Evolutionary conservation across 2,888 invertebrate species (phyloP).

Genomic region (Linhomoeus sp.): DNA sequence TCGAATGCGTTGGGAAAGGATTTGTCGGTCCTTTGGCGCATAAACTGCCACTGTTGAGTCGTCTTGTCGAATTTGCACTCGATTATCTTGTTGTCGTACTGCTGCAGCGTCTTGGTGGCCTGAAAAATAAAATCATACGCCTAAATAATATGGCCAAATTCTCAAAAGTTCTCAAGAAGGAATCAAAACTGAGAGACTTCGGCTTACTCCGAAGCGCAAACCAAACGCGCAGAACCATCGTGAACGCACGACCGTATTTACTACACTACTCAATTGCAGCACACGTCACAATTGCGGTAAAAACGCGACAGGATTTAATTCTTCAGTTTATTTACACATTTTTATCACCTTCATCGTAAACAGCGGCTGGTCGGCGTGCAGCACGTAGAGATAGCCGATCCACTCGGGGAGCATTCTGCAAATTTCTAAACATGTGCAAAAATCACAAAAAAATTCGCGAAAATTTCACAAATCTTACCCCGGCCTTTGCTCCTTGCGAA

Average conservation of each 20-base stretch:
- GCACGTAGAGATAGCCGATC: slow-evolving; percentile 22
- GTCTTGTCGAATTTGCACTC: slow-evolving; percentile 60
- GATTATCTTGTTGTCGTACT: slow-evolving; percentile 73
- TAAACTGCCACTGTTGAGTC: slow-evolving; percentile 55
- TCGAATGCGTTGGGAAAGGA: slow-evolving; percentile 70
- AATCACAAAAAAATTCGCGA: slow-evolving; percentile 24
- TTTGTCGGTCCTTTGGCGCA: slow-evolving; percentile 90
- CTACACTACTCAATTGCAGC: too few relatives aligned
- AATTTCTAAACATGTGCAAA: slow-evolving; percentile 20
- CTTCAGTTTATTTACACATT: slow-evolving; percentile 3
- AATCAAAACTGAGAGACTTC: too few relatives aligned
- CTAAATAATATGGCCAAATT: background rate
- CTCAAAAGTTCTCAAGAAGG: too few relatives aligned
- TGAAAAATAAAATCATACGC: slow-evolving; percentile 10
- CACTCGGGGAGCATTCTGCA: slow-evolving; percentile 29
- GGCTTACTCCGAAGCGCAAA: too few relatives aligned
- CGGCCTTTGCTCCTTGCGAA: slow-evolving; percentile 37
- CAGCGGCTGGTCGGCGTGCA: slow-evolving; percentile 41
- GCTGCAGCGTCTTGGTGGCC: slow-evolving; percentile 50
- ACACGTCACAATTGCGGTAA: too few relatives aligned
- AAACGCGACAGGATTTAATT: too few relatives aligned
- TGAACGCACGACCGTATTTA: too few relatives aligned
- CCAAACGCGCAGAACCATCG: too few relatives aligned
- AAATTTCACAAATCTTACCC: slow-evolving; percentile 28
- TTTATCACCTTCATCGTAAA: slow-evolving; percentile 42